Percentiles rank a stretch among this genome's conserved stretches.
Conservation (phyloP, 2,888 invertebrate species). For the Nematopogon swammerdamellus region DNA sequence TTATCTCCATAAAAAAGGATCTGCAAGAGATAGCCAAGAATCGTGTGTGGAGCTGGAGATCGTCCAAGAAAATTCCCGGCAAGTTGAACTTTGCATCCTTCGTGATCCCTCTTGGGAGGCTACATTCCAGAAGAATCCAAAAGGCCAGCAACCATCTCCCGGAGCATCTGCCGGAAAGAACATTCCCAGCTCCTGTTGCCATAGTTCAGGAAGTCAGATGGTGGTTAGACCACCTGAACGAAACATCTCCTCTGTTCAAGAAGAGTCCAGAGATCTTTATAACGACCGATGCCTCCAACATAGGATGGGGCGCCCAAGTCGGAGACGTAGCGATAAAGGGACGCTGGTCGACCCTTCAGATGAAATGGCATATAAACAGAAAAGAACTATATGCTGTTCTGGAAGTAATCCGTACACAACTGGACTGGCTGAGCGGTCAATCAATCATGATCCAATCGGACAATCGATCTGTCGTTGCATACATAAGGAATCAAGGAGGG, state of each 20-base stretch:
- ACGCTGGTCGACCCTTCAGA: conserved; percentile 4
- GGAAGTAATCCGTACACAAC: conserved; percentile 2
- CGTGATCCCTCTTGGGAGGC: neutral
- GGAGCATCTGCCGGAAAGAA: neutral
- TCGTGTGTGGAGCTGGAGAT: neutral
- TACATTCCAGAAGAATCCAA: neutral
- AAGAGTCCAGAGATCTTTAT: neutral
- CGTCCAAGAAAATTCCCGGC: neutral
- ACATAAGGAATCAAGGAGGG: conserved; percentile 14
- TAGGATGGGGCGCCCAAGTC: neutral
- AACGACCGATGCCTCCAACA: neutral
- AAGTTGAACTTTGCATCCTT: neutral
- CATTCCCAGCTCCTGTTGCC: neutral
- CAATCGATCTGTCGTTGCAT: conserved; percentile 14
- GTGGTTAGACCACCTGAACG: neutral
- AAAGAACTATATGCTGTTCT: conserved; percentile 13
- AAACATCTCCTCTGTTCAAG: neutral
- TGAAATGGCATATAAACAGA: conserved; percentile 13
- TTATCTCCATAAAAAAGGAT: neutral
- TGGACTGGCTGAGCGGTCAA: neutral
- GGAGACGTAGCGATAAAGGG: neutral
- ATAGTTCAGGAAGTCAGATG: neutral
- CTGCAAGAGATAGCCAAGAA: neutral
- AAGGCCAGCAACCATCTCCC: neutral
- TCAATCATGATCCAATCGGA: conserved; percentile 13